Conservation (phyloP, 2,113 vertebrate species). For the Aramus guarauna region DNA sequence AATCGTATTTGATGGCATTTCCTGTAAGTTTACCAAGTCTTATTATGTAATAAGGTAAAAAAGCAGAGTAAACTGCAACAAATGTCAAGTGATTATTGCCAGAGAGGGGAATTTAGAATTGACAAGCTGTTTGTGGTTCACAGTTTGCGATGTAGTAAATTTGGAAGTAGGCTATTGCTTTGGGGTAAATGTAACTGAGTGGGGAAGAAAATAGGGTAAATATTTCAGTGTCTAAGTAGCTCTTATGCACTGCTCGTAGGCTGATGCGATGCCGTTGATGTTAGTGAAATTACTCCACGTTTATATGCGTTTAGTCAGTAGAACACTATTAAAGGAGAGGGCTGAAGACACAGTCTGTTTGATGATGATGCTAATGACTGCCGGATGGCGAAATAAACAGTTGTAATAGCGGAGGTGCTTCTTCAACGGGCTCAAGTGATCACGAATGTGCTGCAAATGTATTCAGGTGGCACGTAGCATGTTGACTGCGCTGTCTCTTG, state of each 20-base stretch:
- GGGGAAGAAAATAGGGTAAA: not conserved
- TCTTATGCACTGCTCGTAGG: not conserved
- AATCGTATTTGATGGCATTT: not conserved
- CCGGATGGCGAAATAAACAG: not conserved
- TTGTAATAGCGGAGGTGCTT: not conserved
- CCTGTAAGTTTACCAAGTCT: not conserved
- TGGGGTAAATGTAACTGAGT: constrained; percentile 16
- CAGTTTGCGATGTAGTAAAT: not conserved
- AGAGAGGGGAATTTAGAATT: not conserved
- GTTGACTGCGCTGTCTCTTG: not conserved
- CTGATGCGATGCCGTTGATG: not conserved
- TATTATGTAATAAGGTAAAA: not conserved
- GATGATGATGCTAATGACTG: not conserved
- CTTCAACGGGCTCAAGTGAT: not conserved
- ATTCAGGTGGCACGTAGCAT: rapidly evolving
- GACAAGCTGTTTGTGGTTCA: not conserved
- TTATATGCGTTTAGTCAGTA: not conserved
- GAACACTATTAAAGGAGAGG: constrained; percentile 6
- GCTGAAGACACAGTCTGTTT: not conserved
- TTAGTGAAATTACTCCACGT: not conserved
- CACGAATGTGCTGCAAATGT: not conserved
- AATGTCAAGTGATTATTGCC: not conserved
- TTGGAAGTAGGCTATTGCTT: not conserved
- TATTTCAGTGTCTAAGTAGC: not conserved
- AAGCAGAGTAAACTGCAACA: not conserved